phyloP scores from a whole-genome alignment of 2,797 vertebrate species.

The Denticeps clupeoides region DNA sequence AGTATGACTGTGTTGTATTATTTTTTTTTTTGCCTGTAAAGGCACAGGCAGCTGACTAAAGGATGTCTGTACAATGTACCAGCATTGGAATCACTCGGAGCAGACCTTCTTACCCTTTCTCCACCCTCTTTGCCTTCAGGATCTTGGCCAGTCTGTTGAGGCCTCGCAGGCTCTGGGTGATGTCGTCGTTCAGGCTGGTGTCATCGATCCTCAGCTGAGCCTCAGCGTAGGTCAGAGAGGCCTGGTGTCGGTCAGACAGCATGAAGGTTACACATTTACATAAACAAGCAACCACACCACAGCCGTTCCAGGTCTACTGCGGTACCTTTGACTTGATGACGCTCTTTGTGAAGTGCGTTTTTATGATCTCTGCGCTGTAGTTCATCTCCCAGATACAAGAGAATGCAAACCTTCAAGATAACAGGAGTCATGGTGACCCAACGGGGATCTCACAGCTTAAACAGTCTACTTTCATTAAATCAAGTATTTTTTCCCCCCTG shows the following conservation, averaged over 20 bases:
- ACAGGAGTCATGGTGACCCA: too few species aligned
- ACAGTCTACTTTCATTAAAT: too few species aligned
- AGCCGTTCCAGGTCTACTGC: background rate
- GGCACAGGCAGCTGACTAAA: too few species aligned
- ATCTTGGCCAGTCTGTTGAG: conserved; percentile 91
- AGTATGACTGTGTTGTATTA: too few species aligned
- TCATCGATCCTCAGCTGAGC: conserved; percentile 97
- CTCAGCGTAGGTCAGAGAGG: conserved; percentile 91
- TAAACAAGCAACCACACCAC: background rate
- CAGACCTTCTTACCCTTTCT: conserved; percentile 69
- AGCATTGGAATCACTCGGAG: background rate
- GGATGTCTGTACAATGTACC: background rate
- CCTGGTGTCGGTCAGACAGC: conserved; percentile 47
- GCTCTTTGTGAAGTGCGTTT: conserved; percentile 87
- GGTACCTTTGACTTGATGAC: conserved; percentile 90
- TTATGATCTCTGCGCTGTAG: conserved; percentile 76
- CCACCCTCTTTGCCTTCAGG: conserved; percentile 76
- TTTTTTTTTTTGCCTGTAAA: too few species aligned
- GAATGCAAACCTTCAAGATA: conserved; percentile 82
- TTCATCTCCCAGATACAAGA: conserved; percentile 97
- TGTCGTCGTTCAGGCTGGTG: conserved; percentile 69
- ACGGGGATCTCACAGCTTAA: too few species aligned
- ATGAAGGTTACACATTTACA: background rate
- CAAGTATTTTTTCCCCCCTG: too few species aligned
- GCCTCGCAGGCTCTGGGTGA: conserved; percentile 75